phyloP scores from a whole-genome alignment of 1,140 invertebrate genomes.

The Xylocopa sonorina region DNA sequence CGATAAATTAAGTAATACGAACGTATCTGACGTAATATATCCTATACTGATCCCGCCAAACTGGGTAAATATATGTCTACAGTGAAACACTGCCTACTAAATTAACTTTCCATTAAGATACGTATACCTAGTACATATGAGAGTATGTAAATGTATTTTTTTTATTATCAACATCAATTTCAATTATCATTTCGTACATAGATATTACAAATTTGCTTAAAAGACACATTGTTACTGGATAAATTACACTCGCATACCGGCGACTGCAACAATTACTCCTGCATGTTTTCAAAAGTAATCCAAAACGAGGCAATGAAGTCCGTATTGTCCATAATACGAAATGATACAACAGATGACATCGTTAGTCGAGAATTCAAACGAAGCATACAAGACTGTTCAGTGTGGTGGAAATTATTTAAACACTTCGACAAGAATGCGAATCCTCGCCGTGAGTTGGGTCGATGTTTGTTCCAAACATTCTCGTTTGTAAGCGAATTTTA shows the following conservation, averaged over 20 bases:
- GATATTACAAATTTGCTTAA: constrained; percentile 38
- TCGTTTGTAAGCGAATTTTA: constrained; percentile 19
- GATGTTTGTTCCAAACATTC: constrained; percentile 41
- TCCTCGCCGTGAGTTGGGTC: constrained; percentile 14
- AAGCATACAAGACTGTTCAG: constrained; percentile 24
- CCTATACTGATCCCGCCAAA: constrained; percentile 19
- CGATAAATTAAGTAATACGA: constrained; percentile 23
- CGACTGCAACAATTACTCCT: constrained; percentile 29
- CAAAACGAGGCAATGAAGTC: constrained; percentile 31
- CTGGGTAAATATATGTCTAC: constrained; percentile 12
- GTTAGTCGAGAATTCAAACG: constrained; percentile 3
- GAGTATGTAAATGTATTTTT: background rate
- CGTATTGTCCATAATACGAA: constrained; percentile 11
- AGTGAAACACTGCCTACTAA: too few relatives aligned
- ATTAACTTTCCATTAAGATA: too few relatives aligned
- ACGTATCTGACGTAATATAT: background rate
- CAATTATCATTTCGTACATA: background rate
- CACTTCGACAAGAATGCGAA: constrained; percentile 20
- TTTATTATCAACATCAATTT: background rate
- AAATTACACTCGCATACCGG: constrained; percentile 6
- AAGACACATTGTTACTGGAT: constrained; percentile 27
- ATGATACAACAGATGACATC: constrained; percentile 20
- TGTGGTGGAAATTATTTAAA: constrained; percentile 48
- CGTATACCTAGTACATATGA: background rate
- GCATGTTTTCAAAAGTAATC: constrained; percentile 45